Base-by-base conservation (phyloP, 2,888 invertebrate species). In the Acleris literana region DNA sequence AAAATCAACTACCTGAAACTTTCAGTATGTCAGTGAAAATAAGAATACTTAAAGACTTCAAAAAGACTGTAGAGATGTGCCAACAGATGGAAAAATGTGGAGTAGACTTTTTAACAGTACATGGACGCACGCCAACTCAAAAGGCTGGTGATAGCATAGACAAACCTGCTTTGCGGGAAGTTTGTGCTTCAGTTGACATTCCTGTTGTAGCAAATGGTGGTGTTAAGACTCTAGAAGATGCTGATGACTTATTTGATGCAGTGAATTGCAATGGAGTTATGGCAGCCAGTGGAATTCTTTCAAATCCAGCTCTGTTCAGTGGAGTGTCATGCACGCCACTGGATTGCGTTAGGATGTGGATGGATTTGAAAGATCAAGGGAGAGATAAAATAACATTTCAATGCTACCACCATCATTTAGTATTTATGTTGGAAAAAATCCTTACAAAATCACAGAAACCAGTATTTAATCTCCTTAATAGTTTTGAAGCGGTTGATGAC, bases 121-220 rank as follows among this genome's bases (percentile, higher is more conserved):
- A 99, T 91, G 99, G 97, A 1, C 94, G 99, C 64, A 99, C 98
- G n/a, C 95, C 96, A 51, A 90, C 93, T 49, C 97, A 98, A 81
- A 95, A 97, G 84, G 94, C 94, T 76, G 95, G 96, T 61, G 96
- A 96, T 63, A 93, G 94, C 59, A 94, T 97, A 13, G 94, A 98
- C 84, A 78, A 94, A 29, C 93, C 94, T 17, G 95, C 95, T 29
- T 94, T 99, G 66, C 94, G 93, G 76, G 89, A 95, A 51, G 94
- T 98, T 16, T 95, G 95, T 74, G 94, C 95, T 60, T 94, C 93
- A 70, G 85, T 98, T n/a, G 82, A 85, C 48, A 90, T 99, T 72
- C 99, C 99, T 1, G 92, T 99, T 0, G 94, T 99, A 72, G 98
- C 97, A 0, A 99, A 99, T 92, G 99, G 99, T 46, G 98, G 98